Percentiles rank a stretch among this genome's conserved stretches.
Evolutionary conservation across 2,113 vertebrate species (phyloP).

Genomic region (Phylloscopus trochiloides): DNA sequence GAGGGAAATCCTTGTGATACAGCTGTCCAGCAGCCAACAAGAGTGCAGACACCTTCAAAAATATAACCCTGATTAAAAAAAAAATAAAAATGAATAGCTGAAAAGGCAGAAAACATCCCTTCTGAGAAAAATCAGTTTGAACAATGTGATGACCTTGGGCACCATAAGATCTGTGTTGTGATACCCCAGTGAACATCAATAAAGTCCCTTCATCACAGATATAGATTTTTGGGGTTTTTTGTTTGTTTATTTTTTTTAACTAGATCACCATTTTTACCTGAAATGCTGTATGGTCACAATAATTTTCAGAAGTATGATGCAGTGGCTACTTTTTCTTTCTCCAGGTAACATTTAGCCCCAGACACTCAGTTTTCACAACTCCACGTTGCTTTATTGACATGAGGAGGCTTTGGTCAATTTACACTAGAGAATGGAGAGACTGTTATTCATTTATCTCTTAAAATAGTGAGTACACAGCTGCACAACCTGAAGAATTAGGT

Average conservation of each 20-base stretch:
- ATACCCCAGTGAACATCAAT: not conserved
- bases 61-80: not conserved
- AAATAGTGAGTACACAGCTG: conserved; percentile 44
- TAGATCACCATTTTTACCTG: not conserved
- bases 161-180: not conserved
- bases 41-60: conserved; percentile 57
- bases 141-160: not conserved
- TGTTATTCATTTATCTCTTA: conserved; percentile 38
- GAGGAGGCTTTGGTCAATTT: conserved; percentile 24
- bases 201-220: not conserved
- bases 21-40: conserved; percentile 49
- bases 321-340: not conserved
- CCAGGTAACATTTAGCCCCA: not conserved
- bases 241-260: not conserved
- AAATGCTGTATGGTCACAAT: not conserved
- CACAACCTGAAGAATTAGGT: conserved; percentile 22
- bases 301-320: not conserved
- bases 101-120: conserved; percentile 8
- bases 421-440: not conserved
- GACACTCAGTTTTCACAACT: not conserved
- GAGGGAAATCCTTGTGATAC: conserved; percentile 69
- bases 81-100: not conserved
- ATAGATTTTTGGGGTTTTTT: not conserved
- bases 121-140: not conserved
- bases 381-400: not conserved